phyloP scores from a whole-genome alignment of 2,888 invertebrate genomes.

The Emmelina monodactyla region DNA sequence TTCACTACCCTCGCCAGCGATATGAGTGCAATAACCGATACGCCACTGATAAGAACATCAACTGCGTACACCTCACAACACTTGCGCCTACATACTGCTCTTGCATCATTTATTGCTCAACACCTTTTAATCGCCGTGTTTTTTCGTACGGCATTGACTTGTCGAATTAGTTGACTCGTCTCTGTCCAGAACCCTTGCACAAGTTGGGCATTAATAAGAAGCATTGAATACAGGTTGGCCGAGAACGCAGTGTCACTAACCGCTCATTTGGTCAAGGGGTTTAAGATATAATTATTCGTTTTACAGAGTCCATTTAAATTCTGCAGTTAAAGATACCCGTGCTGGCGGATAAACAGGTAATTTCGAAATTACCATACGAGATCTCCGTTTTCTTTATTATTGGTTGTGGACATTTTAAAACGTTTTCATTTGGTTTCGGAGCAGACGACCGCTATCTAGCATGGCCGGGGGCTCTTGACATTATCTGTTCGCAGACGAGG shows the following conservation, averaged over 20 bases:
- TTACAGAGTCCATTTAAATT: slow-evolving; percentile 26
- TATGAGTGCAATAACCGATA: too few species aligned
- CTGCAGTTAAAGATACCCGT: slow-evolving; percentile 27
- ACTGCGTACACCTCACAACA: slow-evolving; percentile 23
- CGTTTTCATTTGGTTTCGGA: neutral
- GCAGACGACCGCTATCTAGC: slow-evolving; percentile 4
- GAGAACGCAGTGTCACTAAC: too few species aligned
- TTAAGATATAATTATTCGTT: slow-evolving; percentile 26
- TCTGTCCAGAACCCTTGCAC: slow-evolving; percentile 14
- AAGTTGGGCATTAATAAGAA: neutral
- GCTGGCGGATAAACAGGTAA: slow-evolving; percentile 41
- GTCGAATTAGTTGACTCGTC: slow-evolving; percentile 20
- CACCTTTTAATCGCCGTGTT: slow-evolving; percentile 19
- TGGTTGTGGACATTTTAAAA: too few species aligned
- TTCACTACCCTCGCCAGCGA: too few species aligned
- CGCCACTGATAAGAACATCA: too few species aligned
- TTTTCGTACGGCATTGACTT: slow-evolving; percentile 20
- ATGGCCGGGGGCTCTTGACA: too few species aligned
- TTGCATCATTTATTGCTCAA: slow-evolving; percentile 26
- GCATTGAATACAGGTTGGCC: slow-evolving; percentile 1
- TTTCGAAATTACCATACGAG: slow-evolving; percentile 48
- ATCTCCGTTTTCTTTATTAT: slow-evolving; percentile 39
- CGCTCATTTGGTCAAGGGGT: too few species aligned
- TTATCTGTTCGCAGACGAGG: too few species aligned
- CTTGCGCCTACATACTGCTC: slow-evolving; percentile 16